Conservation (phyloP, 2,888 invertebrate species). For the Smittia aterrima region DNA sequence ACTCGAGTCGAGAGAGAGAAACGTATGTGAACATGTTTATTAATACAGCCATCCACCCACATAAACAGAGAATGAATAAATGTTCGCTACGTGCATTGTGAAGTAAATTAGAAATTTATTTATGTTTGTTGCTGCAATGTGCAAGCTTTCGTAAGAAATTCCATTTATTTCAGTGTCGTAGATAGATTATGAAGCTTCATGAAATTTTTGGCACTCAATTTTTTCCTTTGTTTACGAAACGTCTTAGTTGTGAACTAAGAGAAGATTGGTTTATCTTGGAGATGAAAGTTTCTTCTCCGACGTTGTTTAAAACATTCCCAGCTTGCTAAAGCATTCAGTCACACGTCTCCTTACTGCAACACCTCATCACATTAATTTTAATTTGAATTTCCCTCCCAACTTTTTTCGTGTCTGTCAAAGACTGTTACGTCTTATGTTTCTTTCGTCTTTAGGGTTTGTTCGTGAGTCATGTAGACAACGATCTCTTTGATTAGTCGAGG, state of each 20-base stretch:
- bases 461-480: too few species aligned
- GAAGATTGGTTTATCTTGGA: not conserved
- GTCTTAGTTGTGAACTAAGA: not conserved
- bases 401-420: constrained; percentile 25
- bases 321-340: not conserved
- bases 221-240: not conserved
- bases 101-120: constrained; percentile 13
- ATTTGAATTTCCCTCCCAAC: not conserved
- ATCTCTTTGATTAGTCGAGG: too few species aligned
- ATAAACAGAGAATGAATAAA: constrained; percentile 9
- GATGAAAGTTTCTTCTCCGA: not conserved
- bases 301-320: not conserved
- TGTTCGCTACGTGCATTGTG: constrained; percentile 15
- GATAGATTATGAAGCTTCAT: not conserved
- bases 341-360: not conserved
- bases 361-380: constrained; percentile 38
- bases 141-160: constrained; percentile 13
- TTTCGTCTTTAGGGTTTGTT: too few species aligned
- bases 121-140: not conserved
- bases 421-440: not conserved
- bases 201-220: constrained; percentile 16
- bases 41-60: not conserved
- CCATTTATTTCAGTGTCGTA: not conserved
- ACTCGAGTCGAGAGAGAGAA: not conserved
- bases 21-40: constrained; percentile 24